Percentiles rank a stretch among this genome's conserved stretches.
phyloP scores from a whole-genome alignment of 2,888 invertebrate genomes.

The Allygus modestus region DNA sequence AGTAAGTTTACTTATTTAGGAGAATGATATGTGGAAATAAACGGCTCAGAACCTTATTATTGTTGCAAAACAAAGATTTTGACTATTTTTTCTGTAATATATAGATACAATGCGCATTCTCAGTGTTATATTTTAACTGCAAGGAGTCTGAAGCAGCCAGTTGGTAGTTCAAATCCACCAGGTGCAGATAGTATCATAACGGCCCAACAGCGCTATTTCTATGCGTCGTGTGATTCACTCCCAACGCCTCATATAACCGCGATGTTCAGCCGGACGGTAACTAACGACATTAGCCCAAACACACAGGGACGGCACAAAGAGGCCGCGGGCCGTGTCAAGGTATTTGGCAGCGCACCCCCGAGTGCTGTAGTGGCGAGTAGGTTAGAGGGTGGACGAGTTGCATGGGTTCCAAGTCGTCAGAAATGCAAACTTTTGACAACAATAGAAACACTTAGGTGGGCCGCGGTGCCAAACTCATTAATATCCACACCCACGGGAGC shows the following conservation, averaged over 20 bases:
- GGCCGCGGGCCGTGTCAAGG: slow-evolving; percentile 12
- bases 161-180: too few relatives aligned
- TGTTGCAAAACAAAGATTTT: too few relatives aligned
- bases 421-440: slow-evolving; percentile 60
- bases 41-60: too few relatives aligned
- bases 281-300: background rate
- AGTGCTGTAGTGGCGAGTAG: background rate
- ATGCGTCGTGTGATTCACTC: background rate
- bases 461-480: slow-evolving; percentile 53
- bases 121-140: too few relatives aligned
- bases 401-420: slow-evolving; percentile 50
- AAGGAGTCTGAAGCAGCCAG: too few relatives aligned
- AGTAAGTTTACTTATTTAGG: too few relatives aligned
- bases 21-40: too few relatives aligned
- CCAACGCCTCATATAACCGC: background rate
- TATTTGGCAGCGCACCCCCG: slow-evolving; percentile 49
- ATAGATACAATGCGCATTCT: too few relatives aligned
- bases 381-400: slow-evolving; percentile 31
- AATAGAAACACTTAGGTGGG: slow-evolving; percentile 57
- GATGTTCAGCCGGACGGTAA: background rate
- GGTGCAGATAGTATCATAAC: background rate
- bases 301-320: background rate
- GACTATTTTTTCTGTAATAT: too few relatives aligned
- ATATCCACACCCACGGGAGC: slow-evolving; percentile 24
- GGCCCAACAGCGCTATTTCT: background rate